Evolutionary conservation across 2,113 vertebrate species (phyloP).

Genomic region (Aphelocoma coerulescens): DNA sequence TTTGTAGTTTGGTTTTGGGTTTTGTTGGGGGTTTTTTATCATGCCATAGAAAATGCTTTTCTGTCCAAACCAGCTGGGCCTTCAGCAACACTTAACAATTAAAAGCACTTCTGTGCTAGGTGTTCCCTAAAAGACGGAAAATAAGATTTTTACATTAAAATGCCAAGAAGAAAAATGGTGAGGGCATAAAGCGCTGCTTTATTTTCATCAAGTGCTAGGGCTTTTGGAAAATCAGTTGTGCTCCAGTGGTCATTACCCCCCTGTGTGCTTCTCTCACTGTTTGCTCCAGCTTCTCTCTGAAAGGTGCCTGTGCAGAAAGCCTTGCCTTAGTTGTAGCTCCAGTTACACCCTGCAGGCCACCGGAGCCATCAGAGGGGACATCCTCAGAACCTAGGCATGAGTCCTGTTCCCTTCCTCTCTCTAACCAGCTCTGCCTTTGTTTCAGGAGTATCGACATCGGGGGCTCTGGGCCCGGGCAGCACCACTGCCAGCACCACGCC

Average conservation of each 20-base stretch:
- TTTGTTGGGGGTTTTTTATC: neutral
- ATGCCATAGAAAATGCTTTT: neutral
- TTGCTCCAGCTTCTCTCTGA: neutral
- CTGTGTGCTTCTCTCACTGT: neutral
- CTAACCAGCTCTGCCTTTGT: slow-evolving; percentile 5
- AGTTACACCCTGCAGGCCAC: neutral
- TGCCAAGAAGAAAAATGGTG: slow-evolving; percentile 19
- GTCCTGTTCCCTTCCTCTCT: neutral
- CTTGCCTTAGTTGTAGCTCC: neutral
- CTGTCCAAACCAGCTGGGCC: neutral
- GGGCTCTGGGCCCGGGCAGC: slow-evolving; percentile 80
- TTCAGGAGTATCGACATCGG: slow-evolving; percentile 82
- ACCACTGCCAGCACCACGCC: slow-evolving; percentile 78
- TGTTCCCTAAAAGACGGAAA: slow-evolving; percentile 26
- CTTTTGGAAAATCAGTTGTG: slow-evolving; percentile 1
- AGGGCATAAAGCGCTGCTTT: neutral
- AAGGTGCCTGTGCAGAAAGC: neutral
- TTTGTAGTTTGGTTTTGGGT: neutral
- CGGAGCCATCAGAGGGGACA: rapidly evolving
- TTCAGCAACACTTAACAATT: neutral
- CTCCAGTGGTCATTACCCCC: neutral
- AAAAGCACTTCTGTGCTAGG: slow-evolving; percentile 3
- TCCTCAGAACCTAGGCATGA: neutral
- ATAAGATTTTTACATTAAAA: slow-evolving; percentile 43
- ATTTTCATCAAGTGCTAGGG: slow-evolving; percentile 7